Conservation (phyloP, 2,888 invertebrate species). For the Drosophila melanocephala region DNA sequence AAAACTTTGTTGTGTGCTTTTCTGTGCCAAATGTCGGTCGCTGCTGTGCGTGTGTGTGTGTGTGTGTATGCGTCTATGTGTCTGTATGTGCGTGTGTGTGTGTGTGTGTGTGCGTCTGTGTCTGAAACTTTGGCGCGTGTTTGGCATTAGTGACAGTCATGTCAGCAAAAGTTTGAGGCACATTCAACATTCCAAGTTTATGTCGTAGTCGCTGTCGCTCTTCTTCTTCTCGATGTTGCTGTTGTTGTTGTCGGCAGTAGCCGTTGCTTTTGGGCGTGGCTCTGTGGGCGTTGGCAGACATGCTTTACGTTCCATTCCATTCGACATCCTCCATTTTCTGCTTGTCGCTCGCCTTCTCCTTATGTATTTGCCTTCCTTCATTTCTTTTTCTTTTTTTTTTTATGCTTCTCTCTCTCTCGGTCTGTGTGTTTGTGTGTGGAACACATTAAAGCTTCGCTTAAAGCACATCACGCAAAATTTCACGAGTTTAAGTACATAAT, state of each 20-base stretch:
- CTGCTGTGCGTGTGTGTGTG: constrained; percentile 27
- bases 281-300: constrained; percentile 64
- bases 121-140: constrained; percentile 81
- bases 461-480: constrained; percentile 45
- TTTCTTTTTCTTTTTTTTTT: not conserved
- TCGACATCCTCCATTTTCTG: constrained; percentile 18
- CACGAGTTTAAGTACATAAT: constrained; percentile 53
- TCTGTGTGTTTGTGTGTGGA: not conserved
- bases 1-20: constrained; percentile 69
- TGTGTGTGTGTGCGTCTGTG: constrained; percentile 58
- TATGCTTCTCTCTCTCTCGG: not conserved
- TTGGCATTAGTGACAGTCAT: constrained; percentile 82
- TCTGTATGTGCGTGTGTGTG: constrained; percentile 12
- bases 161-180: constrained; percentile 82
- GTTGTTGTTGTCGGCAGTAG: constrained; percentile 16
- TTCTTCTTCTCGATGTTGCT: constrained; percentile 6
- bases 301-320: constrained; percentile 42
- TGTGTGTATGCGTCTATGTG: not conserved
- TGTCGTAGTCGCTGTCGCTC: constrained; percentile 54
- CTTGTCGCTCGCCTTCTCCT: constrained; percentile 3
- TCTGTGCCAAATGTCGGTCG: constrained; percentile 70
- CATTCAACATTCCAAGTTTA: constrained; percentile 80
- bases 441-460: constrained; percentile 61
- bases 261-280: constrained; percentile 46
- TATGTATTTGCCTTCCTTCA: constrained; percentile 4